These are phyloP conservation scores for Heliornis fulica DNA, from an alignment of 2,113 vertebrate species.

Conservation along the genomic window DNA sequence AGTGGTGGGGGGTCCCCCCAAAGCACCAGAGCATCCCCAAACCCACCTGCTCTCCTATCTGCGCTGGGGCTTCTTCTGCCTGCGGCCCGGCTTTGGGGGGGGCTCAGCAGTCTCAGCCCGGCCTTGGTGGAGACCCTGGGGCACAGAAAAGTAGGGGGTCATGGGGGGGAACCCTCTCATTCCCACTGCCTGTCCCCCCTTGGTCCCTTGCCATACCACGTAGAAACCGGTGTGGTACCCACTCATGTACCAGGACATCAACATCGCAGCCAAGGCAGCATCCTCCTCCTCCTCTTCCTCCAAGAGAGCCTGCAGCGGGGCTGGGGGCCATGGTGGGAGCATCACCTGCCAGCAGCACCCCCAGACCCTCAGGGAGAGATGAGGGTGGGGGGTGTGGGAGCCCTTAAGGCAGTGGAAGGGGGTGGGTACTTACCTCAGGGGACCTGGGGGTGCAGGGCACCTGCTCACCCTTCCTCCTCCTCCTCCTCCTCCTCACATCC, in stretches of 20 bases:
- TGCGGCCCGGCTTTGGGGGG: rapidly evolving
- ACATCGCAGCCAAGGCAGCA: conserved; percentile 32
- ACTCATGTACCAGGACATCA: conserved; percentile 75
- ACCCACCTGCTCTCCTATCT: not conserved
- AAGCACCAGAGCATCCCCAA: not conserved
- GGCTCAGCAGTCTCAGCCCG: not conserved
- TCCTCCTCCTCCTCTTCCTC: not conserved
- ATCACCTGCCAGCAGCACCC: not conserved
- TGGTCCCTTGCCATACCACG: not conserved
- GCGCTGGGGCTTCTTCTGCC: not conserved
- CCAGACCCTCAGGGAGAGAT: not conserved
- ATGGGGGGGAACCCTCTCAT: not conserved
- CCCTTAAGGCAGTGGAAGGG: not conserved
- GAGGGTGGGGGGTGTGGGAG: too few relatives aligned
- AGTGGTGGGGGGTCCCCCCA: not conserved
- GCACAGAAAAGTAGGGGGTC: not conserved
- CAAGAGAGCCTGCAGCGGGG: not conserved
- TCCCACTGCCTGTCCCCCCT: not conserved
- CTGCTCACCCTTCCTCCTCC: not conserved
- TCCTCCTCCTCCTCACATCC: not conserved
- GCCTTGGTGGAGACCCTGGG: not conserved
- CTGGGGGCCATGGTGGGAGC: not conserved
- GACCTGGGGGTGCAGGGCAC: not conserved
- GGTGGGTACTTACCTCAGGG: not conserved
- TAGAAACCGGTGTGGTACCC: conserved; percentile 73